Evolutionary conservation across 2,797 vertebrate genomes (phyloP), one percentile per base, ranked within the genome.

Genomic region (Myotis findleyi): DNA sequence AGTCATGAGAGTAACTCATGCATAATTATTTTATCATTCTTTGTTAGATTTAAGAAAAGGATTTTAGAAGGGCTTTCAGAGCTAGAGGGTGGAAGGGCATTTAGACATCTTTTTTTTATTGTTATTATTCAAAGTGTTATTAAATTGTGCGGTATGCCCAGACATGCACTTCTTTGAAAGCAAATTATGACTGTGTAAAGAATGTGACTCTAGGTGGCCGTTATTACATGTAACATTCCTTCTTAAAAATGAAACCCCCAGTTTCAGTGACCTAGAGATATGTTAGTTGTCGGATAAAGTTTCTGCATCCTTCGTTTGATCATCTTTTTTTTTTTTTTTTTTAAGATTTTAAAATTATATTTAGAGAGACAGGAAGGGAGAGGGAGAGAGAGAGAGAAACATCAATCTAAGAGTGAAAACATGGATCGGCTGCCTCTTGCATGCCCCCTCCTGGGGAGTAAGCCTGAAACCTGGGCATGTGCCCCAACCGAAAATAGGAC

Each of bases 1-100:
- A 94, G 91, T 90, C 95, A 88, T 55, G 68, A 89, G 91, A 95
- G 87, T 94, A 96, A 95, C 88, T 95, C 38, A 30, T 79, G 68
- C 25, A 81, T 96, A 96, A 93, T 92, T 85, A 87, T 92, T 97
- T 93, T 87, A 47, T 64, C 57, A 55, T 95, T 94, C 72, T 95
- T 95, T 96, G 66, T 89, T 95, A 44, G 77, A 64, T 96, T 92
- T 86, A 93, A 96, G 76, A 86, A 66, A 59, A 89, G 16, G 9
- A 91, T 93, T 95, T 95, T 59, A 87, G 64, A 71, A 87, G 71
- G 84, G 2, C 69, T 85, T 21, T 79, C 64, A 71, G 77, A 93
- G 55, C 41, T 82, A 68, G 27, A 81, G 68, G 64, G 27, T 18
- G 44, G 44, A 86, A 88, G 10, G 77, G 12, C 68, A 79, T 71